Evolutionary conservation across 2,888 invertebrate species (phyloP).

Genomic region (Oxycera nigricornis): DNA sequence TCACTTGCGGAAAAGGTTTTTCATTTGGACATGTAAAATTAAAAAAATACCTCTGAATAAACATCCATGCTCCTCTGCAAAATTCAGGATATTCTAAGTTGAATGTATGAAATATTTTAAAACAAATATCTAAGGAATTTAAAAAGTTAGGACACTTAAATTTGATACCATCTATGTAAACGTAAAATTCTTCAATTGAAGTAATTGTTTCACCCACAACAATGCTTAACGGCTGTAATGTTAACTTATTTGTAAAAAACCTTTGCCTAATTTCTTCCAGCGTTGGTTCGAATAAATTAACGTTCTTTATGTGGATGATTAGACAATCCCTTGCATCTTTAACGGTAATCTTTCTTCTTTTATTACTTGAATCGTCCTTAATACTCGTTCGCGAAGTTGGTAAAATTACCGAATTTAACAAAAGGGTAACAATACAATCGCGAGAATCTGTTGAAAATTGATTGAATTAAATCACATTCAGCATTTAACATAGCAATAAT

Average conservation of each 20-base stretch:
- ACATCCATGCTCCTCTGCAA: too few relatives aligned
- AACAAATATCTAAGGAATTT: neutral
- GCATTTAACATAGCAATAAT: neutral
- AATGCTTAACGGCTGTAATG: neutral
- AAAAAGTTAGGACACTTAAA: neutral
- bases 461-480: neutral
- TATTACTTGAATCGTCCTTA: neutral
- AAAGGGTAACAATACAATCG: neutral
- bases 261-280: neutral
- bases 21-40: too few relatives aligned
- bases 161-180: neutral
- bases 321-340: neutral
- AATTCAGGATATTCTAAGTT: too few relatives aligned
- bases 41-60: too few relatives aligned
- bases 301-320: neutral
- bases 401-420: neutral
- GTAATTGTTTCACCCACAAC: neutral
- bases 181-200: neutral
- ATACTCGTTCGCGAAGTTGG: neutral
- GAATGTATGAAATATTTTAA: too few relatives aligned
- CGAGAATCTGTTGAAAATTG: neutral
- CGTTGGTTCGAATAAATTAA: neutral
- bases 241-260: neutral
- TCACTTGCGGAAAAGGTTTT: too few relatives aligned
- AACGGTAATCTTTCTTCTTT: neutral